Evolutionary conservation across 2,797 vertebrate species (phyloP), one percentile per base, ranked within the genome.

Genomic region (Falco naumanni): DNA sequence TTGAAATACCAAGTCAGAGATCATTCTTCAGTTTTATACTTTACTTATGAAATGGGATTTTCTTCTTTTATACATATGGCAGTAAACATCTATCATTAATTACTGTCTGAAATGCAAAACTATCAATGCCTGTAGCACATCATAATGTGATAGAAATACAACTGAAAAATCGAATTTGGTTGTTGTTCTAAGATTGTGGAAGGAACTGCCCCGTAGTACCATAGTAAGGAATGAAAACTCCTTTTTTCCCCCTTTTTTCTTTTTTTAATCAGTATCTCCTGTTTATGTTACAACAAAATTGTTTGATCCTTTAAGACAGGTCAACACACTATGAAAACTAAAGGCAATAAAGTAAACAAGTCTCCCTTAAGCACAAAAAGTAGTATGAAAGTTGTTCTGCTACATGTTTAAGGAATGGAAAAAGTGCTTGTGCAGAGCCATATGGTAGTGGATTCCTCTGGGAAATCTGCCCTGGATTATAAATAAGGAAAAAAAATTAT

Each of bases 391-490:
- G 9, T 89, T 71, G 16, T 80, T 80, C 34, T 83, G 39, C 45
- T 93, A 8, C 34, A 34, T 24, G 24, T 45, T 91, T 75, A 74
- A 84, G 45, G 59, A 96, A 75, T 37, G 29, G n/a, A 34, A 94
- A 85, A 81, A 61, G 28, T 71, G 43, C 39, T 82, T 75, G 37
- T 75, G 31, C 33, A 31, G 34, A 61, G 34, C n/a, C 86, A 53
- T 71, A 68, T 33, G 39, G 39, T 33, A 75, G 33, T 2, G 1
- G 28, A 68, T 57, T 86, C 61, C 90, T 90, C 50, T 78, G 85
- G 76, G 79, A 90, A 88, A 91, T 95, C 37, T 90, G 11, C 65
- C 28, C 61, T 84, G 33, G 37, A 64, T 87, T 87, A 92, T 20
- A 56, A 70, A 61, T 53, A 77, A 80, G 10, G 31, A 28, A 50